Evolutionary conservation across 2,797 vertebrate genomes (phyloP).

Genomic region (Chaunax sp.): DNA sequence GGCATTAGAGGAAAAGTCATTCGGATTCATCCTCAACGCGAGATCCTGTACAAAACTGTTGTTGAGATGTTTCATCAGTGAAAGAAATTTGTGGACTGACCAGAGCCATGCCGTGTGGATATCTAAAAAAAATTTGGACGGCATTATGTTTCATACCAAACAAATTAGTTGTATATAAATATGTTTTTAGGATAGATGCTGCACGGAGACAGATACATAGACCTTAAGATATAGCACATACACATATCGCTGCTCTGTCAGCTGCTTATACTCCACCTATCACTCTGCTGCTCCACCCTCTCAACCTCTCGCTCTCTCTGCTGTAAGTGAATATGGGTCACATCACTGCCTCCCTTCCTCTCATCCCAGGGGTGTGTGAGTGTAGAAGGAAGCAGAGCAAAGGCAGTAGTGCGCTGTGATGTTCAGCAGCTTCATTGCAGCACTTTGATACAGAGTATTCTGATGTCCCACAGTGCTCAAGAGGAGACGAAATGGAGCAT

Average conservation of each 20-base stretch:
- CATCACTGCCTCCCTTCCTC: constrained; percentile 43
- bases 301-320: constrained; percentile 41
- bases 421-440: constrained; percentile 37
- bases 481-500: constrained; percentile 64
- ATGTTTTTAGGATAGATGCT: too few relatives aligned
- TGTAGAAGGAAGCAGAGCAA: constrained; percentile 54
- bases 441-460: constrained; percentile 42
- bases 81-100: not conserved
- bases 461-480: constrained; percentile 47
- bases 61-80: not conserved
- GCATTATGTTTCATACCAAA: not conserved
- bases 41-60: not conserved
- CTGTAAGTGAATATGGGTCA: constrained; percentile 72
- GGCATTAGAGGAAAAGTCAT: not conserved
- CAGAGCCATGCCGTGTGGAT: not conserved
- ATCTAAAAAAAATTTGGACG: not conserved
- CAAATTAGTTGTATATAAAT: not conserved
- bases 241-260: constrained; percentile 16
- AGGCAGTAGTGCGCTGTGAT: constrained; percentile 35
- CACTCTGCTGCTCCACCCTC: constrained; percentile 43
- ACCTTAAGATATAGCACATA: constrained; percentile 6
- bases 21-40: not conserved
- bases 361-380: constrained; percentile 54
- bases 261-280: constrained; percentile 16
- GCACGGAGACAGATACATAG: too few relatives aligned